Evolutionary conservation across 2,113 vertebrate species (phyloP), one percentile per base, ranked within the genome.

Genomic region (Vulpes ferrilata): DNA sequence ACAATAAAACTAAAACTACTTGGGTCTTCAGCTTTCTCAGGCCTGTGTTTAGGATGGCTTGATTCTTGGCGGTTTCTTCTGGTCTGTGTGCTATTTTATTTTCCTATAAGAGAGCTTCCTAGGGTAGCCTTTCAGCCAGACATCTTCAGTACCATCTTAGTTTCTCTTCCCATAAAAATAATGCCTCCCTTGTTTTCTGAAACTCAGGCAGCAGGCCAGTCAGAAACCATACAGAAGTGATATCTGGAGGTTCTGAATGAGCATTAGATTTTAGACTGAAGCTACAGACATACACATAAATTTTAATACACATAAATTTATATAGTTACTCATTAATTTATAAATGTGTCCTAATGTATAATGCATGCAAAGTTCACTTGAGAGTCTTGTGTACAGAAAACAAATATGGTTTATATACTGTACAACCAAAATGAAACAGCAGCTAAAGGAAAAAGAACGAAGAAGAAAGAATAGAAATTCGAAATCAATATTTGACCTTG

Each of bases 181-280:
- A 98, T 83, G 88, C 97, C 98, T 98, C 97, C 97, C 73, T 97
- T 95, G 65, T 97, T 99, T 98, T 98, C 97, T 97, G 96, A 99
- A 99, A 99, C 98, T 98, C 99, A 98, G 98, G 98, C 98, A 99
- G 98, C 97, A 98, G 98, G 99, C 99, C 99, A 99, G 98, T 99
- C 99, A 96, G 98, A 98, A 98, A 98, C 88, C 94, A 97, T 97
- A 98, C 85, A 97, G 92, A 98, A 98, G 98, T 98, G 98, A 97
- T 96, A 96, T 96, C 97, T 97, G 96, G 96, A 98, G 97, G 97
- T 98, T 97, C 97, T 94, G 92, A 98, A 98, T 98, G 95, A 99
- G 79, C 96, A 96, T 97, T 98, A 97, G 96, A 97, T 98, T 98
- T 98, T 98, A 98, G 98, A 98, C 87, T 95, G 98, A 98, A 98